Base-by-base conservation (phyloP, 1,140 invertebrate genomes). In the Sipha flava region DNA sequence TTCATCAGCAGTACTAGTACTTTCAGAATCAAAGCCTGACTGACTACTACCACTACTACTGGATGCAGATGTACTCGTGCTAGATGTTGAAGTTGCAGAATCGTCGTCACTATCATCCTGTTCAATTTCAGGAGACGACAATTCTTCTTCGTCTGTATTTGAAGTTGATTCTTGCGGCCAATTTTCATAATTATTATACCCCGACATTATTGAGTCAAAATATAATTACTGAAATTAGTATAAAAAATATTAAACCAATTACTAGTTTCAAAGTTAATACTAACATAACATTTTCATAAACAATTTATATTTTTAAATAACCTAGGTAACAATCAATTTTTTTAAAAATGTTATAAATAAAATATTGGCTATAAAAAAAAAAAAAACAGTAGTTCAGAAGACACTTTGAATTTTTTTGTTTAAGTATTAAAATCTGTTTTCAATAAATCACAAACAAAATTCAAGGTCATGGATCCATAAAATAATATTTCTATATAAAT, bases 11-110 rank as follows among this genome's bases (percentile, higher is more conserved):
- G 73, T 77, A 29, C 52, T 77, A 26, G 62, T 79, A 9, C 77
- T 79, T 49, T 79, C 77, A 23, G 77, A 47, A 66, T 64, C 57
- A 26, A 45, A 77, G 26, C 73, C 52, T 18, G 73, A 77, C 21
- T 77, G 73, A 54, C 73, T 77, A 18, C 73, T 77, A 29, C 21
- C 21, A 59, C 49, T 57, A 77, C 52, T 77, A 77, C 73, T 77
- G 26, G 73, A 59, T 3, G 31, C 73, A 5, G 73, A 77, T 12
- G 73, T 26, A 59, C 73, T 77, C 18, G 52, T 77, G 59, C 73
- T 77, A 10, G 73, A 77, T 40, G 73, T 77, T 23, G 73, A 77
- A 0, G 73, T 23, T 40, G 57, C 73, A 5, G 34, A 29, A 29
- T 77, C 52, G 43, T 77, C 52, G 29, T 77, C 73, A 43, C 73